phyloP scores from a whole-genome alignment of 2,797 vertebrate genomes.

The Gouania willdenowi region DNA sequence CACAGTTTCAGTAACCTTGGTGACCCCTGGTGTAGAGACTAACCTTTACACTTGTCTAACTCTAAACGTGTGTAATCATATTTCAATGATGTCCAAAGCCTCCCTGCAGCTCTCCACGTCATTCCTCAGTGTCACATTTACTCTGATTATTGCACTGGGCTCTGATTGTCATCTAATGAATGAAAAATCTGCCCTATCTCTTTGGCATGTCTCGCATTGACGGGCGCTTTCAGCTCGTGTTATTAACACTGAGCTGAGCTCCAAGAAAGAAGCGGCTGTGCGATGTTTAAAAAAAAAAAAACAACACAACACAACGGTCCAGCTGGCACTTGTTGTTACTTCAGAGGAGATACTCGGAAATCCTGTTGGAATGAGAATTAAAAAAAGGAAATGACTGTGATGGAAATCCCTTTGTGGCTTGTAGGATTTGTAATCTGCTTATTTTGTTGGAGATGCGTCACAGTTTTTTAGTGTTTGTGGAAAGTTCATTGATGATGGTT shows the following conservation, averaged over 20 bases:
- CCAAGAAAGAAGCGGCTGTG: conserved; percentile 13
- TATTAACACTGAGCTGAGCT: conserved; percentile 5
- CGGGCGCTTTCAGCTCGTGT: conserved; percentile 2
- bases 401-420: neutral
- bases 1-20: too few relatives aligned
- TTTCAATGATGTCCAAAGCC: too few relatives aligned
- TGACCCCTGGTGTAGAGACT: too few relatives aligned
- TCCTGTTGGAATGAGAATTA: too few relatives aligned
- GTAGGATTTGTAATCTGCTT: neutral
- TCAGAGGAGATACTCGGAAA: neutral
- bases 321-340: conserved; percentile 20
- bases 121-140: conserved; percentile 3
- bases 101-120: neutral
- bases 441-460: neutral
- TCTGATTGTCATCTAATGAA: conserved; percentile 7
- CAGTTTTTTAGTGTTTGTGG: too few relatives aligned
- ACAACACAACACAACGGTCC: conserved; percentile 28
- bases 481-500: too few relatives aligned
- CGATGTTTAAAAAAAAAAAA: conserved; percentile 26
- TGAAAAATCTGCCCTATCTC: conserved; percentile 14
- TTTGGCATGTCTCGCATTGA: neutral
- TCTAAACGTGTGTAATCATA: too few relatives aligned
- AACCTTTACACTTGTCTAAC: too few relatives aligned
- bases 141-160: too few relatives aligned
- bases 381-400: too few relatives aligned